Evolutionary conservation across 2,113 vertebrate genomes (phyloP).

Genomic region (Eubucco bourcierii): DNA sequence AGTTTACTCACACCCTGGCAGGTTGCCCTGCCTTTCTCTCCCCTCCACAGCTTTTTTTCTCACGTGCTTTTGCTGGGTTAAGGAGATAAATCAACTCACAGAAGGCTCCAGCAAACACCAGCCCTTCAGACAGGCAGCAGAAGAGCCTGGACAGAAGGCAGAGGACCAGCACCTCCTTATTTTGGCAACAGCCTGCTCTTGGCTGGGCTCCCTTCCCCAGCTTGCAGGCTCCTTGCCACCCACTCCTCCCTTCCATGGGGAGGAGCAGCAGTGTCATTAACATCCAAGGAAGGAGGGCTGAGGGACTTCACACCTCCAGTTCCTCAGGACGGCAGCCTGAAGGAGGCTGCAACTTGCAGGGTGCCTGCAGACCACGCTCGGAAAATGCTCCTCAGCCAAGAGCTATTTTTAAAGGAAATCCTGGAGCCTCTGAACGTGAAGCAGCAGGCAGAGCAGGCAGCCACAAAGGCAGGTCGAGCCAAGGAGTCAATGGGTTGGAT

Average conservation of each 20-base stretch:
- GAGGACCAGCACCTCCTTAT: conserved; percentile 3
- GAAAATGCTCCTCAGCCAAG: neutral
- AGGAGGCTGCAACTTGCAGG: neutral
- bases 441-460: neutral
- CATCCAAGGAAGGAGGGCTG: neutral
- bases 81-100: neutral
- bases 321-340: neutral
- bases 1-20: neutral
- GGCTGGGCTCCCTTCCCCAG: neutral
- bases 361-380: neutral
- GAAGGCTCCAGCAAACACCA: neutral
- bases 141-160: conserved; percentile 9
- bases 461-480: neutral
- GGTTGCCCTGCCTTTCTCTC: neutral
- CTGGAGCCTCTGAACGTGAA: neutral
- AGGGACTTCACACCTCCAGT: conserved; percentile 4
- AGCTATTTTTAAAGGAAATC: conserved; percentile 56
- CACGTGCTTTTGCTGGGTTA: neutral
- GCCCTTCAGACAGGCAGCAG: neutral
- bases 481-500: neutral
- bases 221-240: neutral
- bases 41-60: neutral
- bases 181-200: neutral
- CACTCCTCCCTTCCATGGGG: neutral
- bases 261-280: neutral